Percentiles rank a stretch among this genome's conserved stretches.
Evolutionary conservation across 2,113 vertebrate species (phyloP).

Genomic region (Semicossyphus pulcher): DNA sequence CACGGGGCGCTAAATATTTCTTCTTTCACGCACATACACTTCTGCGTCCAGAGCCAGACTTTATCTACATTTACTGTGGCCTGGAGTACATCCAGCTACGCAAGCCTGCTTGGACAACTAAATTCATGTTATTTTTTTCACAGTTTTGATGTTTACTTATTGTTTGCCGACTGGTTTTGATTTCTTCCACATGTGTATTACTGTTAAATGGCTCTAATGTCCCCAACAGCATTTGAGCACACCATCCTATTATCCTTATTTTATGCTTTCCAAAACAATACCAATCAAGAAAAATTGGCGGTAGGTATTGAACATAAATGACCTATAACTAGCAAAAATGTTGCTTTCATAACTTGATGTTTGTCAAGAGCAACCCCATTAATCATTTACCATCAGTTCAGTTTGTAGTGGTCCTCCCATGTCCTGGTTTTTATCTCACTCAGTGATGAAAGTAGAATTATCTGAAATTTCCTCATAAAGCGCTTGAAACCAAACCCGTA

Average conservation of each 20-base stretch:
- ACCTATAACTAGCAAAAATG: too few species aligned
- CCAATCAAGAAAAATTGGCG: too few species aligned
- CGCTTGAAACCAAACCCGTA: neutral
- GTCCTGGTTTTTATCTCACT: neutral
- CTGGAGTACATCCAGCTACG: neutral
- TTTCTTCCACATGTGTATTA: neutral
- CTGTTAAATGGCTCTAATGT: neutral
- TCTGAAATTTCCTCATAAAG: neutral
- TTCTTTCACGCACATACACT: neutral
- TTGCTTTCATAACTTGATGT: too few species aligned
- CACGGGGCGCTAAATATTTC: constrained; percentile 23
- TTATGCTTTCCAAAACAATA: neutral
- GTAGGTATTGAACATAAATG: too few species aligned
- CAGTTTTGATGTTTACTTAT: neutral
- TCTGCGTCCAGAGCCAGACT: neutral
- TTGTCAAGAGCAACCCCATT: too few species aligned
- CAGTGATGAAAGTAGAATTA: neutral
- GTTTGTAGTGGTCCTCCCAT: neutral
- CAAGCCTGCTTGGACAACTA: neutral
- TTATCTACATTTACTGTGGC: neutral
- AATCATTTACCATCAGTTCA: neutral
- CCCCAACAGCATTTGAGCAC: neutral
- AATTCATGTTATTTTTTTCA: constrained; percentile 8
- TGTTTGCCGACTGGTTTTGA: neutral
- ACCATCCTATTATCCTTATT: neutral